phyloP scores from a whole-genome alignment of 2,888 invertebrate genomes.

The Vannuccia rotundouncinata region DNA sequence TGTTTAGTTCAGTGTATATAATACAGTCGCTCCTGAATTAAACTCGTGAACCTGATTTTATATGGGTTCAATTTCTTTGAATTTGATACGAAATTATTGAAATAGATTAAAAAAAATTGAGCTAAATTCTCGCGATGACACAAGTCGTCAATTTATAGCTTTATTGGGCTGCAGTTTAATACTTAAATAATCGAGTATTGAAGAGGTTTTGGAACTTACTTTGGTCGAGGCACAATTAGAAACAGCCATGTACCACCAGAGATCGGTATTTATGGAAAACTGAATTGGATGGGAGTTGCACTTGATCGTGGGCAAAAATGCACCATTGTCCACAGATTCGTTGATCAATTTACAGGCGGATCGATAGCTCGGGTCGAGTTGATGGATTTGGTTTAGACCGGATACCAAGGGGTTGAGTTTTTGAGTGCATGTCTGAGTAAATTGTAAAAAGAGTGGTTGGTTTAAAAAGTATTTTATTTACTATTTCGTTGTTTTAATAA shows the following conservation, averaged over 20 bases:
- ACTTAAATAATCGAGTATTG: too few species aligned
- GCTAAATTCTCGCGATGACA: too few species aligned
- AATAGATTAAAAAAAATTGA: too few species aligned
- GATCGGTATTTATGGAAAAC: constrained; percentile 72
- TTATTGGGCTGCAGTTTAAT: too few species aligned
- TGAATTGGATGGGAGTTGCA: constrained; percentile 53
- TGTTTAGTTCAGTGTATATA: too few species aligned
- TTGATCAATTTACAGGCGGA: not conserved
- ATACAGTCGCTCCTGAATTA: too few species aligned
- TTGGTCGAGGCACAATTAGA: constrained; percentile 67
- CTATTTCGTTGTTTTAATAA: too few species aligned
- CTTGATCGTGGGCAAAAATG: constrained; percentile 37
- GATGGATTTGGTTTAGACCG: not conserved
- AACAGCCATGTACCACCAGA: constrained; percentile 89
- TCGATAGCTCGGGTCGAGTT: not conserved
- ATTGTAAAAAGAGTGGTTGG: not conserved
- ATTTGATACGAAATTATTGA: too few species aligned
- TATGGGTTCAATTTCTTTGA: too few species aligned
- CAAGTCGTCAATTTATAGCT: too few species aligned
- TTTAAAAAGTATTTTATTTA: too few species aligned
- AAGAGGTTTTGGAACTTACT: constrained; percentile 56
- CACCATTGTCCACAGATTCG: not conserved
- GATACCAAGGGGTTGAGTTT: not conserved
- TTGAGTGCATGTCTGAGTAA: not conserved
- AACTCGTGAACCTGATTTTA: too few species aligned